A percentile compares a stretch with the other conserved stretches of the same genome.
Conservation (phyloP, 1,140 invertebrate genomes). For the Bombus huntii region DNA sequence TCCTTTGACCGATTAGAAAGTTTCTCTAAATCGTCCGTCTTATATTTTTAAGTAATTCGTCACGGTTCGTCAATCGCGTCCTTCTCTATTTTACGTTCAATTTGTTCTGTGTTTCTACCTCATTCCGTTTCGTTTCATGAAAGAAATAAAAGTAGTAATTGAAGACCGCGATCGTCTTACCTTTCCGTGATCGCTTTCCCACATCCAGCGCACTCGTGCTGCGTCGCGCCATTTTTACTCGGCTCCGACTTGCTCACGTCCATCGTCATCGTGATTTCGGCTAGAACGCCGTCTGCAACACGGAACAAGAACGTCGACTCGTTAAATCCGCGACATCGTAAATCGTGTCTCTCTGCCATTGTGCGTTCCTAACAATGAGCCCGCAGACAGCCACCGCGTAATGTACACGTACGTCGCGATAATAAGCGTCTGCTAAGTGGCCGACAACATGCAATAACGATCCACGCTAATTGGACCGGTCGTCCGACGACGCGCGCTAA, state of each 20-base stretch:
- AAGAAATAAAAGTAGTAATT: no score
- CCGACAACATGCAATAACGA: constrained; percentile 67
- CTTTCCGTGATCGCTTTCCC: constrained; percentile 94
- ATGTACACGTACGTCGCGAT: constrained; percentile 43
- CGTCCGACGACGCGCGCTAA: constrained; percentile 36
- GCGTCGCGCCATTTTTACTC: constrained; percentile 83
- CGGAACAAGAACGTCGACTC: constrained; percentile 32
- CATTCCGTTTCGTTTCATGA: not conserved
- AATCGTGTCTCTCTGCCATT: constrained; percentile 32
- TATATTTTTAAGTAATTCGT: not conserved
- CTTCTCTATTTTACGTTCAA: not conserved
- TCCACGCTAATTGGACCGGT: constrained; percentile 65
- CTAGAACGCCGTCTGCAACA: constrained; percentile 80
- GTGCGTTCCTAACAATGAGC: constrained; percentile 11
- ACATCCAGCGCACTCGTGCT: constrained; percentile 92
- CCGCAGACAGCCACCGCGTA: constrained; percentile 28
- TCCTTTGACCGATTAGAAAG: not conserved
- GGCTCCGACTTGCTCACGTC: constrained; percentile 87
- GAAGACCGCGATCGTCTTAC: constrained; percentile 59
- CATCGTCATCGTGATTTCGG: constrained; percentile 87
- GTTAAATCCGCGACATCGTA: constrained; percentile 27
- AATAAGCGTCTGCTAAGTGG: constrained; percentile 66
- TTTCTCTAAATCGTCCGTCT: not conserved
- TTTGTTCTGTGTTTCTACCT: not conserved
- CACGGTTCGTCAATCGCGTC: not conserved